Conservation (phyloP, 2,888 invertebrate species). For the Cyclophora albipunctata region DNA sequence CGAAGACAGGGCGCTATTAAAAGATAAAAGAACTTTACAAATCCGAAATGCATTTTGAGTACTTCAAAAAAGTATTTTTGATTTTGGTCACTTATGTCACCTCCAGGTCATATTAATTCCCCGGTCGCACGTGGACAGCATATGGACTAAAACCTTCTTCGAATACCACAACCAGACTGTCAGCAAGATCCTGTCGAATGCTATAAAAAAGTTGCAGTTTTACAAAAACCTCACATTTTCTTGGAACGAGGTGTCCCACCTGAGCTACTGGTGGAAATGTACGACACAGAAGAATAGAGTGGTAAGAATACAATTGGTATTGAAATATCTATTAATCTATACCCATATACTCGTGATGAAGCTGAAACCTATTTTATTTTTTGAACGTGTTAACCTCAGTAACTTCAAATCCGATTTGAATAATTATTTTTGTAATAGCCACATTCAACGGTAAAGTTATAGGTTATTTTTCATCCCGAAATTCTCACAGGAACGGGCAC, state of each 20-base stretch:
- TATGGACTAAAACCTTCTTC: slow-evolving; percentile 54
- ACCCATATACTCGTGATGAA: not conserved
- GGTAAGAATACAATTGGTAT: slow-evolving; percentile 29
- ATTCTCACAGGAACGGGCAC: too few relatives aligned
- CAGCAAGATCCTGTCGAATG: slow-evolving; percentile 46
- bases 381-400: too few relatives aligned
- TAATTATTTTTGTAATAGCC: too few relatives aligned
- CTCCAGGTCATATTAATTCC: slow-evolving; percentile 56
- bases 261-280: slow-evolving; percentile 58
- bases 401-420: too few relatives aligned
- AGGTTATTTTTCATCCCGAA: too few relatives aligned
- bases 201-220: slow-evolving; percentile 59
- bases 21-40: too few relatives aligned
- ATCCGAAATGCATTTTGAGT: too few relatives aligned
- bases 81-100: too few relatives aligned
- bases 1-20: too few relatives aligned
- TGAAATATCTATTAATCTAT: not conserved
- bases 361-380: not conserved
- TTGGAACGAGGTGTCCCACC: slow-evolving; percentile 64
- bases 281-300: slow-evolving; percentile 43
- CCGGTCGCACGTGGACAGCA: slow-evolving; percentile 46
- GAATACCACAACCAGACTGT: slow-evolving; percentile 48
- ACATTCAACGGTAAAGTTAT: too few relatives aligned
- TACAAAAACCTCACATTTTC: slow-evolving; percentile 54
- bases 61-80: too few relatives aligned